Conservation (phyloP, 2,888 invertebrate genomes). For the Hypomecis punctinalis region DNA sequence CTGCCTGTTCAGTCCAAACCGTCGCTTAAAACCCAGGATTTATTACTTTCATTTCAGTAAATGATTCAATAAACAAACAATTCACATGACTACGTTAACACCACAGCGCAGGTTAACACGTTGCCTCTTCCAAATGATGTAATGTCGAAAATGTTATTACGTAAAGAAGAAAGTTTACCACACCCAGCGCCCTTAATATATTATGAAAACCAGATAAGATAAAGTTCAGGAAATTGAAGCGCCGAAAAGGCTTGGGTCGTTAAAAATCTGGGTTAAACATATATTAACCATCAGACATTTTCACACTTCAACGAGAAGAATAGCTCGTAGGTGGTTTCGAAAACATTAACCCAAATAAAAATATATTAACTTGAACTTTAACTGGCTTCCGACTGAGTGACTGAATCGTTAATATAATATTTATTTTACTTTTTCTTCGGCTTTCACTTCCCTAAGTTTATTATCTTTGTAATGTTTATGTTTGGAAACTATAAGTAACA, state of each 20-base stretch:
- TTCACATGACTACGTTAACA: constrained; percentile 13
- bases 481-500: constrained; percentile 28
- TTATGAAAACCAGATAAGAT: constrained; percentile 36
- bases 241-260: constrained; percentile 27
- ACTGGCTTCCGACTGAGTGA: constrained; percentile 41
- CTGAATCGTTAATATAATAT: constrained; percentile 39
- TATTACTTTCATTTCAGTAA: constrained; percentile 2
- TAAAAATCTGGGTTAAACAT: constrained; percentile 25
- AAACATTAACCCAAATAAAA: constrained; percentile 42
- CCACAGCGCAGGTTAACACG: constrained; percentile 38
- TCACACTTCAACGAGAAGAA: constrained; percentile 36
- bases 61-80: constrained; percentile 10
- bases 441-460: constrained; percentile 45
- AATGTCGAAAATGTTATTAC: constrained; percentile 51
- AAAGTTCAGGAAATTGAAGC: constrained; percentile 32
- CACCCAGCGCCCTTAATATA: constrained; percentile 42
- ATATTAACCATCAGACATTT: constrained; percentile 23
- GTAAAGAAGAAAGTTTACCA: constrained; percentile 53
- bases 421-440: constrained; percentile 41
- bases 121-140: constrained; percentile 48
- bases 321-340: constrained; percentile 29
- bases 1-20: background rate
- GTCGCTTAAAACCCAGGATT: background rate
- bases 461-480: constrained; percentile 28
- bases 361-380: constrained; percentile 41